Evolutionary conservation across 2,888 invertebrate genomes (phyloP).

Genomic region (Malthinus seriepunctatus): DNA sequence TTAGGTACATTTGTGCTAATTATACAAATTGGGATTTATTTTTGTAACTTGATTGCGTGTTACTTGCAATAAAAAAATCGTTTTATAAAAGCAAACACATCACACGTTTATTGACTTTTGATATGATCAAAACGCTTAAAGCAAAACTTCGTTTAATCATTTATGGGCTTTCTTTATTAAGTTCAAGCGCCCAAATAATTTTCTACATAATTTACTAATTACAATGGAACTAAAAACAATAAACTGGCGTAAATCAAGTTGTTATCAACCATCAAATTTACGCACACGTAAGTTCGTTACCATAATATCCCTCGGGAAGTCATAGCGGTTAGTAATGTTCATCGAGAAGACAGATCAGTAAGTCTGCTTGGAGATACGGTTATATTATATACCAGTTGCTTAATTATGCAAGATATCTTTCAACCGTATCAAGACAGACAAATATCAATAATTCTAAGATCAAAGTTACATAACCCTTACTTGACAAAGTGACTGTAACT

Average conservation of each 20-base stretch:
- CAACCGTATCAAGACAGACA: conserved; percentile 20
- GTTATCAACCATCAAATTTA: conserved; percentile 10
- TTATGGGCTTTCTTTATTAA: too few relatives aligned
- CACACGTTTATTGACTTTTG: too few relatives aligned
- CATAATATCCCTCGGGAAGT: conserved; percentile 24
- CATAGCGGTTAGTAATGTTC: conserved; percentile 24
- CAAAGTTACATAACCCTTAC: conserved; percentile 17
- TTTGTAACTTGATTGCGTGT: background rate
- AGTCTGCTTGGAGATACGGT: conserved; percentile 24
- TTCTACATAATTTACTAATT: too few relatives aligned
- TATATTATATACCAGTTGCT: conserved; percentile 20
- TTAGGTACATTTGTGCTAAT: background rate
- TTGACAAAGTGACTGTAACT: conserved; percentile 14
- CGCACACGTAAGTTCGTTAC: conserved; percentile 26
- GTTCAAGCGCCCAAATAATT: too few relatives aligned
- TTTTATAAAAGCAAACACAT: too few relatives aligned
- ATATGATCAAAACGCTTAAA: too few relatives aligned
- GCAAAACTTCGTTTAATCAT: too few relatives aligned
- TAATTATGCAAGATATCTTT: conserved; percentile 22
- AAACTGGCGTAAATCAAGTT: too few relatives aligned
- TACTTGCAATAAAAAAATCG: background rate
- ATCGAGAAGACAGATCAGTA: conserved; percentile 26
- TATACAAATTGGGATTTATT: conserved; percentile 3
- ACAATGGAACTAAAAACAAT: too few relatives aligned
- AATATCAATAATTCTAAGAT: conserved; percentile 24